A percentile compares a stretch with the other conserved stretches of the same genome.
Conservation (phyloP, 2,888 invertebrate genomes). For the Yponomeuta evonymella region DNA sequence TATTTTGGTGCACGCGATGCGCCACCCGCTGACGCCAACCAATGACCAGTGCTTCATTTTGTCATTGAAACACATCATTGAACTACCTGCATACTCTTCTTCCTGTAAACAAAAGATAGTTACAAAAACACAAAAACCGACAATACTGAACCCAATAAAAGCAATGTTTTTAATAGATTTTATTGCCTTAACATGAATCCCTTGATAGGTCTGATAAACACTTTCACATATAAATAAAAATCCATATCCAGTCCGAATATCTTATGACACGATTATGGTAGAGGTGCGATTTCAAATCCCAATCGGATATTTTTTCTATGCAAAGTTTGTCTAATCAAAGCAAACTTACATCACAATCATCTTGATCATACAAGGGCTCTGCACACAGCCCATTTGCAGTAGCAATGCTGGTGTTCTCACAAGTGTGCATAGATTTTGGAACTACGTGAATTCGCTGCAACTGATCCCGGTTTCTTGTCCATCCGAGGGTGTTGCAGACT, state of each 20-base stretch:
- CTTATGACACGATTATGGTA: too few relatives aligned
- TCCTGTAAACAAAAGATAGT: constrained; percentile 72
- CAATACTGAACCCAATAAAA: too few relatives aligned
- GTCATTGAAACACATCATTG: constrained; percentile 86
- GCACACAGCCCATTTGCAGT: constrained; percentile 90
- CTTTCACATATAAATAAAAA: too few relatives aligned
- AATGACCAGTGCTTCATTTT: constrained; percentile 86
- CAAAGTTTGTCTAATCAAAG: neutral
- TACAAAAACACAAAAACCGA: too few relatives aligned
- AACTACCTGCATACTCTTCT: constrained; percentile 92
- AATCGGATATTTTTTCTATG: too few relatives aligned
- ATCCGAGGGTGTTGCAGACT: constrained; percentile 89
- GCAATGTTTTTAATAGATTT: too few relatives aligned
- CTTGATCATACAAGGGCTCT: constrained; percentile 85
- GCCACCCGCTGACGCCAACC: constrained; percentile 88
- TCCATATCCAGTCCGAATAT: too few relatives aligned
- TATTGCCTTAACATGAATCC: too few relatives aligned
- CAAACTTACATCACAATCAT: constrained; percentile 87
- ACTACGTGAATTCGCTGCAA: constrained; percentile 87
- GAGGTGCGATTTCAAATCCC: too few relatives aligned
- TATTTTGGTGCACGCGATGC: constrained; percentile 88
- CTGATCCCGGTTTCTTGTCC: constrained; percentile 89
- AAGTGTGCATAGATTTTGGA: constrained; percentile 85
- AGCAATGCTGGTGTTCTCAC: constrained; percentile 90
- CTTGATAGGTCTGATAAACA: neutral